phyloP scores from a whole-genome alignment of 2,888 invertebrate species.

The Cybosia mesomella region DNA sequence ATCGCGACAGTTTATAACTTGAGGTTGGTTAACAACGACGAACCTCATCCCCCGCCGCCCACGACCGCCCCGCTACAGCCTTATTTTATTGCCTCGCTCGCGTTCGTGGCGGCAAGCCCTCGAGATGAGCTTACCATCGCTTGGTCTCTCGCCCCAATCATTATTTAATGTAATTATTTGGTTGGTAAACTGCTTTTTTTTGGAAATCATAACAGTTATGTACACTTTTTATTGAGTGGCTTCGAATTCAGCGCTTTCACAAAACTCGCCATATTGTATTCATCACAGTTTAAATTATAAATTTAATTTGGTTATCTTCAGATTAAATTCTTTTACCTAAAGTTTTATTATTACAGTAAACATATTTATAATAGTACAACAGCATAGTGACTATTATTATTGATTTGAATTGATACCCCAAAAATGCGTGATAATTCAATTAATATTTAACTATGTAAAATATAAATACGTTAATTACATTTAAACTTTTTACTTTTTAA shows the following conservation, averaged over 20 bases:
- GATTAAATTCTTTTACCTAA: background rate
- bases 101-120: slow-evolving; percentile 74
- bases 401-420: background rate
- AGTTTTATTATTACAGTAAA: background rate
- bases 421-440: background rate
- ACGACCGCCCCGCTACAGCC: slow-evolving; percentile 58
- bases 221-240: slow-evolving; percentile 67
- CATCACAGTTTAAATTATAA: slow-evolving; percentile 30
- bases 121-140: slow-evolving; percentile 78
- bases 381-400: too few relatives aligned
- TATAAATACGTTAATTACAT: background rate
- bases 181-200: slow-evolving; percentile 74
- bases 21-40: slow-evolving; percentile 47
- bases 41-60: slow-evolving; percentile 46
- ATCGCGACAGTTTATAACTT: slow-evolving; percentile 58
- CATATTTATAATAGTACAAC: too few relatives aligned
- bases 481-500: background rate
- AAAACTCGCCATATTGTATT: slow-evolving; percentile 45
- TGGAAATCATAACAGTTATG: slow-evolving; percentile 75
- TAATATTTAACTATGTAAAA: background rate
- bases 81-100: slow-evolving; percentile 77
- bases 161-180: slow-evolving; percentile 85
- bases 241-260: slow-evolving; percentile 56
- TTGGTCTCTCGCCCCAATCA: slow-evolving; percentile 77
- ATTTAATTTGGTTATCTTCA: slow-evolving; percentile 31